Evolutionary conservation across 2,797 vertebrate genomes (phyloP).

Genomic region (Coregonus ussuriensis): DNA sequence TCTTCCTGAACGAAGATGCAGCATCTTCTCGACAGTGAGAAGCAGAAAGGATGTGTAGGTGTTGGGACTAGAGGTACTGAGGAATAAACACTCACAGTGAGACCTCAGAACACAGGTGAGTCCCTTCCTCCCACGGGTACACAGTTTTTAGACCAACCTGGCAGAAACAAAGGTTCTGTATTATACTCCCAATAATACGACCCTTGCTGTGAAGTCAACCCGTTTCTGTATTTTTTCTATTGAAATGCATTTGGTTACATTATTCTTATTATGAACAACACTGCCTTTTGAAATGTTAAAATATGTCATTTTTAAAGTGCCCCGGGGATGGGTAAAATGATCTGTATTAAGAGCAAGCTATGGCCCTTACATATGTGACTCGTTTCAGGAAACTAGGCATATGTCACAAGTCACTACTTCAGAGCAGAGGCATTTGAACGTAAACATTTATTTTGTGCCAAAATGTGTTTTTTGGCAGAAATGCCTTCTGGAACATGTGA

Average conservation of each 20-base stretch:
- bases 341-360: conserved; percentile 45
- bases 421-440: too few species aligned
- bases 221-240: conserved; percentile 27
- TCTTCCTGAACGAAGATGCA: conserved; percentile 38
- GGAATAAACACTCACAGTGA: not conserved
- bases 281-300: conserved; percentile 24
- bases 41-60: conserved; percentile 16
- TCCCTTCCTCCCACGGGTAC: conserved; percentile 8
- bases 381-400: too few species aligned
- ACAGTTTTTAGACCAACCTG: conserved; percentile 13
- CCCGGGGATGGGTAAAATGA: conserved; percentile 56
- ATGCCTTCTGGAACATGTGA: too few species aligned
- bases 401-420: too few species aligned
- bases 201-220: conserved; percentile 4
- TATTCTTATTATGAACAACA: not conserved
- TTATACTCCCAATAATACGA: conserved; percentile 35
- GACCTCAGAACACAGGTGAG: conserved; percentile 26
- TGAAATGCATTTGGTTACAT: not conserved
- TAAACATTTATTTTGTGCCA: too few species aligned
- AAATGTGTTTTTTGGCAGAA: too few species aligned
- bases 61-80: conserved; percentile 17
- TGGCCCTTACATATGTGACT: conserved; percentile 27
- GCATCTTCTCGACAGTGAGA: conserved; percentile 19
- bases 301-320: conserved; percentile 40
- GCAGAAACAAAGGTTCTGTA: conserved; percentile 30